A percentile compares a stretch with the other conserved stretches of the same genome.
phyloP scores from a whole-genome alignment of 2,888 invertebrate genomes.

The Tiliacea citrago region DNA sequence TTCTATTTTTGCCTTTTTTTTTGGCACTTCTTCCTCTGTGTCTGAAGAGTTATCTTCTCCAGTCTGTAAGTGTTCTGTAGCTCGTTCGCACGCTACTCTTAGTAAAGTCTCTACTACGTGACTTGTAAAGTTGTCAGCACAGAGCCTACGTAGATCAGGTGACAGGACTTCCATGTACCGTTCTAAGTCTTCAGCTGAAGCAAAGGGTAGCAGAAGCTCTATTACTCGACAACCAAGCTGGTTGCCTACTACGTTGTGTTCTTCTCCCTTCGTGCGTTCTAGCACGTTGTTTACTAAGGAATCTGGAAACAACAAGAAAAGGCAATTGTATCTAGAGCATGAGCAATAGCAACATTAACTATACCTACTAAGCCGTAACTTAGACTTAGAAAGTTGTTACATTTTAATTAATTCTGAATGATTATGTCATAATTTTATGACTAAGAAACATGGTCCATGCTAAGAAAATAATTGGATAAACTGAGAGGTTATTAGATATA shows the following conservation, averaged over 20 bases:
- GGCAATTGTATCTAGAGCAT: too few relatives aligned
- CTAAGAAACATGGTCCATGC: too few relatives aligned
- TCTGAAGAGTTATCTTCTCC: conserved; percentile 60
- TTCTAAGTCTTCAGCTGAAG: conserved; percentile 91
- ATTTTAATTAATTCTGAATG: too few relatives aligned
- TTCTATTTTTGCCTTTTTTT: conserved; percentile 77
- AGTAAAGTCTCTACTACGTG: conserved; percentile 94
- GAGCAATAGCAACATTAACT: too few relatives aligned
- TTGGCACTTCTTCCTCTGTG: conserved; percentile 73
- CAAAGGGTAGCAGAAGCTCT: conserved; percentile 93
- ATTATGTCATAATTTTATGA: too few relatives aligned
- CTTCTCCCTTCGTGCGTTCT: conserved; percentile 93
- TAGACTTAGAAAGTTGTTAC: too few relatives aligned
- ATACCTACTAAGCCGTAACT: too few relatives aligned
- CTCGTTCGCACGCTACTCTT: conserved; percentile 89
- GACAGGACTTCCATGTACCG: conserved; percentile 92
- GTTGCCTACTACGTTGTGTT: conserved; percentile 94
- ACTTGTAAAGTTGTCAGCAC: conserved; percentile 94
- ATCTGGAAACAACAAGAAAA: conserved; percentile 81
- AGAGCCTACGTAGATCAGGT: conserved; percentile 92
- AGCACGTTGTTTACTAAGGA: conserved; percentile 94
- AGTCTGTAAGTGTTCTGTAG: conserved; percentile 81
- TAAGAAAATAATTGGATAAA: too few relatives aligned
- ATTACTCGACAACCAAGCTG: conserved; percentile 95
- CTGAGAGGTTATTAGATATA: too few relatives aligned